Evolutionary conservation across 2,888 invertebrate species (phyloP), one percentile per base, ranked within the genome.

Genomic region (Syrista parreyssii): DNA sequence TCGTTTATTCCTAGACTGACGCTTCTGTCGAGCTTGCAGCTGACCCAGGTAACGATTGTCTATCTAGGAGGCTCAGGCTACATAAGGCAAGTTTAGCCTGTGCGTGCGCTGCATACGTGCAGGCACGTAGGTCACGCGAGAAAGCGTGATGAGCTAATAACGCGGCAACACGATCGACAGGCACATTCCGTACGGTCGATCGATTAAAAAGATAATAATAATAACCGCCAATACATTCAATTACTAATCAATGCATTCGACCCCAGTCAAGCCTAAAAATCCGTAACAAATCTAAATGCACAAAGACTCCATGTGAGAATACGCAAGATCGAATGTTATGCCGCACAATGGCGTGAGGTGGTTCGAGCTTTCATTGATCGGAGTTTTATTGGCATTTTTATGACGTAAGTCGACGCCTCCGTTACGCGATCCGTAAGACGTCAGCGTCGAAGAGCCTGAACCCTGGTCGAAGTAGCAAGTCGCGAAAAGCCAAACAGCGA

Each of bases 331-430:
- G 23, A 55, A 55, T 55, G 55, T 55, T 23, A 23, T 23, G 6
- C 55, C 23, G 23, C 23, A 55, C 55, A 55, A 55, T 55, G 9
- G 23, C 55, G 55, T 55, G 23, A 55, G 55, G 9, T 55, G 55
- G 23, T 55, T 12, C 12, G 33, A 12, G n/a, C 36, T 33, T 77
- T 73, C 73, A 75, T 79, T 79, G 75, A 79, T 75, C 68, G 31
- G 31, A n/a, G 68, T 73, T 79, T 75, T 73, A 79, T 75, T 32
- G 12, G 68, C 36, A 74, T 74, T 79, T 79, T 79, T 74, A 74
- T 76, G 36, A 74, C 36, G 34, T 71, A 12, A 23, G 15, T 32
- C 74, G 68, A 77, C 74, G 77, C 79, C 74, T 74, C 75, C 36
- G 68, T 34, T 77, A 77, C 32, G 23, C 55, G 23, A 23, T 23